phyloP scores from a whole-genome alignment of 1,140 invertebrate genomes.

The Papilio xuthus region DNA sequence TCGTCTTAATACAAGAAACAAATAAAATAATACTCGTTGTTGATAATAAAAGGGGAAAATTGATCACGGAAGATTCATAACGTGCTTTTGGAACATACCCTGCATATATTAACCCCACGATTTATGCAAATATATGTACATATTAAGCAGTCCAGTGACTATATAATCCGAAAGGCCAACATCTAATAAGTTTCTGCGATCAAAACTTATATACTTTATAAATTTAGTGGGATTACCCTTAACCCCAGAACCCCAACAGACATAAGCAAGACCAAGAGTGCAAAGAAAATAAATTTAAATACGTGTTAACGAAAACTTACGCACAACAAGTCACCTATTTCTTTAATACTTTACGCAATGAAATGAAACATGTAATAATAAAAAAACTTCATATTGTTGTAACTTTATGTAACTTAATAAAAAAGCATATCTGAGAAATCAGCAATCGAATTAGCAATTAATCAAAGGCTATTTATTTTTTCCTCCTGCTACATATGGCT shows the following conservation, averaged over 20 bases:
- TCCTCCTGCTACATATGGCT: too few relatives aligned
- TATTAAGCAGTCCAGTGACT: conserved; percentile 24
- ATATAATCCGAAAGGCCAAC: conserved; percentile 19
- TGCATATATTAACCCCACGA: conserved; percentile 13
- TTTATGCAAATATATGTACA: conserved; percentile 36
- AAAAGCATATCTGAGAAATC: too few relatives aligned
- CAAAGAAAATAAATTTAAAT: neutral
- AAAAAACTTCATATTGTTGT: too few relatives aligned
- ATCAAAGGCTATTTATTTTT: too few relatives aligned
- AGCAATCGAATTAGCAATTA: too few relatives aligned
- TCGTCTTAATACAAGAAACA: neutral
- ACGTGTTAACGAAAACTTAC: too few relatives aligned
- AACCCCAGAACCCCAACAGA: neutral
- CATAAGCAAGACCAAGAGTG: neutral
- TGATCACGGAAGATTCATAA: conserved; percentile 12
- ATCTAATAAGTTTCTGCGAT: conserved; percentile 9
- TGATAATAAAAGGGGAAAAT: conserved; percentile 22
- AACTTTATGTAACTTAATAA: too few relatives aligned
- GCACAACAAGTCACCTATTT: too few relatives aligned
- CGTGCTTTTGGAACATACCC: conserved; percentile 9
- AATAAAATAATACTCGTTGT: neutral
- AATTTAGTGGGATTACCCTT: neutral
- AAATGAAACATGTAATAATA: too few relatives aligned
- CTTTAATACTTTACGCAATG: too few relatives aligned
- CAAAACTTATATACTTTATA: conserved; percentile 26